Percentiles rank a stretch among this genome's conserved stretches.
Conservation (phyloP, 2,888 invertebrate species). For the Embidobia sp. region DNA sequence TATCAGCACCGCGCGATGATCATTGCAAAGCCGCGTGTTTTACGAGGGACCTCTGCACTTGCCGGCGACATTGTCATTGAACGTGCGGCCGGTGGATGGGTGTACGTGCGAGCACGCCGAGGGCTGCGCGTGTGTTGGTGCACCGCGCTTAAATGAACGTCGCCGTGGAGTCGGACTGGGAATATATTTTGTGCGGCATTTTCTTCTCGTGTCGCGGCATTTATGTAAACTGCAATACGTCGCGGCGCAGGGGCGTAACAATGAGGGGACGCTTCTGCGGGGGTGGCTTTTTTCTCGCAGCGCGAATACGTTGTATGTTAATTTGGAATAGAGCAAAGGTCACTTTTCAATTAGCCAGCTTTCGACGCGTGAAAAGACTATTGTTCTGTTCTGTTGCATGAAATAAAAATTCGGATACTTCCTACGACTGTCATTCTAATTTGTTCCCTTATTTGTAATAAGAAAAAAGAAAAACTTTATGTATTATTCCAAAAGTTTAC, state of each 20-base stretch:
- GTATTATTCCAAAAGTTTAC: too few relatives aligned
- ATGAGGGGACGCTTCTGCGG: constrained; percentile 28
- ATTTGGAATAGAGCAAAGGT: constrained; percentile 4
- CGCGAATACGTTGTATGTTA: constrained; percentile 34
- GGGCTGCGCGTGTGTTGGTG: constrained; percentile 10
- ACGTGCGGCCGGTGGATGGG: neutral
- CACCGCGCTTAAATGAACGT: constrained; percentile 38
- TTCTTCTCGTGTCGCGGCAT: constrained; percentile 47
- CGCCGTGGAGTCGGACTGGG: constrained; percentile 23
- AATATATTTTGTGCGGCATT: constrained; percentile 42
- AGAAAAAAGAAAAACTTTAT: too few relatives aligned
- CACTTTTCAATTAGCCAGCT: too few relatives aligned
- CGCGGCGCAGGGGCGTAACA: constrained; percentile 42
- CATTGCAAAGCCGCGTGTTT: constrained; percentile 48
- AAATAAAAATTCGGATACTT: too few relatives aligned
- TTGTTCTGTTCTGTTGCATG: too few relatives aligned
- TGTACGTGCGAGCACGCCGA: constrained; percentile 6
- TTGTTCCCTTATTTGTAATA: too few relatives aligned
- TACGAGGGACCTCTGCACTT: constrained; percentile 54
- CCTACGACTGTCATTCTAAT: too few relatives aligned
- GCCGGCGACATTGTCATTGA: constrained; percentile 48
- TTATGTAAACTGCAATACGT: constrained; percentile 51
- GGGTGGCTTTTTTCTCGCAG: constrained; percentile 36
- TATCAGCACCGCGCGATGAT: constrained; percentile 42
- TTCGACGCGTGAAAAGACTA: too few relatives aligned